Evolutionary conservation across 1,140 invertebrate species (phyloP).

Genomic region (Triops longicaudatus): DNA sequence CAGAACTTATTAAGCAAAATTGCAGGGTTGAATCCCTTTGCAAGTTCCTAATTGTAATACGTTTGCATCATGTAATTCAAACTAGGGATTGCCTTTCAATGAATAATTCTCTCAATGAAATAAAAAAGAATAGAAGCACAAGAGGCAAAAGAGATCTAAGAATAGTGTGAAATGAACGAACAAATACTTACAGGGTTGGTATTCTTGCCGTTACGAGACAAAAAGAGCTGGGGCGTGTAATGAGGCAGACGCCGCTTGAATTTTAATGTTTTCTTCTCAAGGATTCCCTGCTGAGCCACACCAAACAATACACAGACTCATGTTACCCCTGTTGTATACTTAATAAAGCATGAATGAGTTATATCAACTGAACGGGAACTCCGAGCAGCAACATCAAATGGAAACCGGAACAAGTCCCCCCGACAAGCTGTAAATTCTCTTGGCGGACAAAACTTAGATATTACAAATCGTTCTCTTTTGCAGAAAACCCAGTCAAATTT

Average conservation of each 20-base stretch:
- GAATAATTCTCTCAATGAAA: too few relatives aligned
- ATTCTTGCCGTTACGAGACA: neutral
- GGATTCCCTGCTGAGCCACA: neutral
- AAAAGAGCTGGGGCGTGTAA: neutral
- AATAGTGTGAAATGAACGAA: neutral
- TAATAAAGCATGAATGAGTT: neutral
- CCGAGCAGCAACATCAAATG: neutral
- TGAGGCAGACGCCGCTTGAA: neutral
- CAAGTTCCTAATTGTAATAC: slow-evolving; percentile 2
- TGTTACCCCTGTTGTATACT: neutral
- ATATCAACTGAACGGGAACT: neutral
- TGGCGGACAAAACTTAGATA: too few relatives aligned
- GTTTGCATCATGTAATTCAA: neutral
- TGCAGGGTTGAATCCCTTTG: neutral
- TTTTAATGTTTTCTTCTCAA: neutral
- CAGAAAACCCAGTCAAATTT: too few relatives aligned
- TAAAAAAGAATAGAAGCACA: neutral
- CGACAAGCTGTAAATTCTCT: too few relatives aligned
- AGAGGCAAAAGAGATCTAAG: neutral
- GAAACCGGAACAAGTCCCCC: neutral
- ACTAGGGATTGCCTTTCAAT: neutral
- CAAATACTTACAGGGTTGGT: neutral
- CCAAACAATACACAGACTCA: neutral
- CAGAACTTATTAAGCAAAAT: neutral
- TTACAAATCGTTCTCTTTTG: too few relatives aligned